Conservation (phyloP, 2,113 vertebrate genomes). For the Dissostichus mawsoni region DNA sequence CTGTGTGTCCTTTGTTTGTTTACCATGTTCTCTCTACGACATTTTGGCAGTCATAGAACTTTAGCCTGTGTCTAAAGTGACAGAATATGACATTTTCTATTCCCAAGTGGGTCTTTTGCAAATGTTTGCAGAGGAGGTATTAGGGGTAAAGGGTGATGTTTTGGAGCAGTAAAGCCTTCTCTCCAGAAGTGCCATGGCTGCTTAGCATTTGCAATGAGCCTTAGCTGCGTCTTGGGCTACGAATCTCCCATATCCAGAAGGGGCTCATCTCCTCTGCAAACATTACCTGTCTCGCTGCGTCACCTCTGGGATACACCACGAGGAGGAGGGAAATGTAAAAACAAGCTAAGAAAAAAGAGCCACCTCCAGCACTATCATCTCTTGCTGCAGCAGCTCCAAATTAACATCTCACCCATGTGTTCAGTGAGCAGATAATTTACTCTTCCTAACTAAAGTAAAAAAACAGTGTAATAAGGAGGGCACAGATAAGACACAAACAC, state of each 20-base stretch:
- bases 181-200: constrained; percentile 65
- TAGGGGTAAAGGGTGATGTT: constrained; percentile 66
- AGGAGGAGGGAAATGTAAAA: constrained; percentile 45
- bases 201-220: constrained; percentile 80
- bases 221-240: constrained; percentile 58
- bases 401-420: constrained; percentile 66
- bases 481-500: constrained; percentile 69
- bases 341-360: constrained; percentile 45
- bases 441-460: constrained; percentile 64
- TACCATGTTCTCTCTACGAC: constrained; percentile 25
- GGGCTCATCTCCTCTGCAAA: constrained; percentile 77
- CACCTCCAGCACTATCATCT: constrained; percentile 32
- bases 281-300: constrained; percentile 72
- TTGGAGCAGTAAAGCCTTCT: constrained; percentile 60
- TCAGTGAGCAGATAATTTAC: constrained; percentile 64
- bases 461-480: constrained; percentile 69
- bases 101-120: constrained; percentile 43
- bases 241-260: constrained; percentile 73
- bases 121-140: constrained; percentile 61
- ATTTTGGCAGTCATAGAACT: constrained; percentile 40
- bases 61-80: constrained; percentile 19
- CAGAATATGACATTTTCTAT: constrained; percentile 48
- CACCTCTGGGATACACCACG: constrained; percentile 54
- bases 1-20: constrained; percentile 27
- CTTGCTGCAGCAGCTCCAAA: constrained; percentile 50